phyloP scores from a whole-genome alignment of 2,113 vertebrate species.

The Chaetodon trifascialis region DNA sequence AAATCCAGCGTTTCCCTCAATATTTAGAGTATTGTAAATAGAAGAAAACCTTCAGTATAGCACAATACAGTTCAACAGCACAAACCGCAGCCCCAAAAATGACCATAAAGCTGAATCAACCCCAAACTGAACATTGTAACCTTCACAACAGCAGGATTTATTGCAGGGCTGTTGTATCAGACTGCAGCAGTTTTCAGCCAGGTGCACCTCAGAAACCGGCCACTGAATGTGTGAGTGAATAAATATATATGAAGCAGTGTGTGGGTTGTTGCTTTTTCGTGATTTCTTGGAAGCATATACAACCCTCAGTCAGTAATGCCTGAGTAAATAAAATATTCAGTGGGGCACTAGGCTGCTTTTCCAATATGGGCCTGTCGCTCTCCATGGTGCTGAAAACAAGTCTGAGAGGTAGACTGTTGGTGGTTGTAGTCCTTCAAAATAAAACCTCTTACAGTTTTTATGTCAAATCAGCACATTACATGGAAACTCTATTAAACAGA shows the following conservation, averaged over 20 bases:
- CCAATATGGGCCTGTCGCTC: constrained; percentile 50
- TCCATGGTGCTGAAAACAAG: constrained; percentile 77
- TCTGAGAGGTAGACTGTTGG: neutral
- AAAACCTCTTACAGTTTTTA: constrained; percentile 1
- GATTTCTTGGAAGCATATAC: constrained; percentile 33
- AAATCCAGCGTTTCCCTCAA: neutral
- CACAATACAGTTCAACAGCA: neutral
- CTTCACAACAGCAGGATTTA: neutral
- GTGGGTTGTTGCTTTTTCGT: constrained; percentile 13
- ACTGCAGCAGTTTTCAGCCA: neutral
- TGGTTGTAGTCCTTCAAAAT: neutral
- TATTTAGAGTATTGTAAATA: neutral
- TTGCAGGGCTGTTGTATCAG: neutral
- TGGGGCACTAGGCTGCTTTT: constrained; percentile 23
- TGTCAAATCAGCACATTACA: neutral
- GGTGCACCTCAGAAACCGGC: constrained; percentile 1
- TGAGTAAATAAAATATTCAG: constrained; percentile 52
- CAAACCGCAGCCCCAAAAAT: neutral
- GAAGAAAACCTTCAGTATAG: neutral
- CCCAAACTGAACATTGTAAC: neutral
- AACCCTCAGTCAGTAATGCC: neutral
- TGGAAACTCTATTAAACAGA: neutral
- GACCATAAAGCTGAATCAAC: neutral
- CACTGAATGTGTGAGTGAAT: constrained; percentile 16
- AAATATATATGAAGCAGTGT: constrained; percentile 13